Conservation (phyloP, 1,140 invertebrate genomes). For the Drosophila guanche region DNA sequence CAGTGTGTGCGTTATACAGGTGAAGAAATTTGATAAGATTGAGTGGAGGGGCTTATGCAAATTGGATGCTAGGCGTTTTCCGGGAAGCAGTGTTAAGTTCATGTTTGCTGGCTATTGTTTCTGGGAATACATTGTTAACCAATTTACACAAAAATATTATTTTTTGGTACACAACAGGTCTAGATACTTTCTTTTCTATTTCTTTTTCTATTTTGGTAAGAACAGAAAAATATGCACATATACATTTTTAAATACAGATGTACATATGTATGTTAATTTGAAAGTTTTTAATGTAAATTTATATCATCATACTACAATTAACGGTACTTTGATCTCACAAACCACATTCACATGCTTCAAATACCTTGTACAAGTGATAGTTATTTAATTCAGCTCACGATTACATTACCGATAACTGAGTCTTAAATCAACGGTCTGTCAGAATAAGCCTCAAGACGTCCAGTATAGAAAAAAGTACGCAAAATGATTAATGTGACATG, state of each 20-base stretch:
- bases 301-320: constrained; percentile 17
- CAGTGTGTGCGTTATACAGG: constrained; percentile 57
- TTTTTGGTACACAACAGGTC: too few species aligned
- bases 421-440: constrained; percentile 67
- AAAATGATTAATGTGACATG: constrained; percentile 76
- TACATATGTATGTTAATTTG: too few species aligned
- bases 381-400: constrained; percentile 30
- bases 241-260: too few species aligned
- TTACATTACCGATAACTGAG: constrained; percentile 48
- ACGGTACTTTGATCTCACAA: constrained; percentile 19
- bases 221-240: too few species aligned
- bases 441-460: constrained; percentile 12
- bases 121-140: constrained; percentile 53
- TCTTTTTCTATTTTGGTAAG: too few species aligned
- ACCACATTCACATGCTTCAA: constrained; percentile 3
- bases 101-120: constrained; percentile 73
- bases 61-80: constrained; percentile 63
- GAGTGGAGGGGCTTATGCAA: constrained; percentile 46
- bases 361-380: constrained; percentile 15
- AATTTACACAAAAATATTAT: background rate
- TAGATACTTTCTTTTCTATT: too few species aligned
- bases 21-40: constrained; percentile 61
- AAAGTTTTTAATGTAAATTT: too few species aligned
- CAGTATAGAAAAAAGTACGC: constrained; percentile 4
- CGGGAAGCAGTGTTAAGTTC: constrained; percentile 72